Base-by-base conservation (phyloP, 2,113 vertebrate species). In the Turnix velox region DNA sequence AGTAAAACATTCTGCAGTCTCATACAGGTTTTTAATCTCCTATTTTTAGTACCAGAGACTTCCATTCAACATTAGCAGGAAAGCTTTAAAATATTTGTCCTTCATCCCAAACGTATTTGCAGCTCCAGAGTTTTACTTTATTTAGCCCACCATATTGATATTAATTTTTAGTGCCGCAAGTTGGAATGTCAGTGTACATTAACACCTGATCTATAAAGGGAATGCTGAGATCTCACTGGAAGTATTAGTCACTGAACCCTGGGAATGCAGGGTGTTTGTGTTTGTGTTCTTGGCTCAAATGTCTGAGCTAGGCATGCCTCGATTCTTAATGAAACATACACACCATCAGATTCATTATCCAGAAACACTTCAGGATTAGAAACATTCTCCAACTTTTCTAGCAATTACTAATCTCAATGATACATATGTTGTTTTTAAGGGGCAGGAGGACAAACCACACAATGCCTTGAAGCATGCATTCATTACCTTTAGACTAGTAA, bases 131-230 rank as follows among this genome's bases (percentile, higher is more conserved):
- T 94, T 95, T 83, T 71, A 91, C 92, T 97, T 97, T 94, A 83
- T 97, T 97, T 97, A 97, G 95, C 92, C 83, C 88, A 94, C 85
- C 74, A 87, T 79, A 92, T 93, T 97, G 69, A 46, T 97, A 97
- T 97, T 98, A 96, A 97, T 98, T 97, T 98, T 96, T 95, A 87
- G 94, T 82, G 87, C 95, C 97, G 92, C 84, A 92, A 96, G 94
- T 90, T 97, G 95, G 95, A 95, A 95, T 97, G 97, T 96, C 97
- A 96, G 97, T 94, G 95, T 96, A 97, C 96, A 97, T 98, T 97
- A 98, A 96, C 97, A 98, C 96, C 97, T 98, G 96, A 97, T 98
- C 97, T 98, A 97, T 97, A 97, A 98, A 98, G 95, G 94, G 97
- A 97, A 96, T 57, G 66, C 95, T 85, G 95, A 97, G 96, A 96